A percentile compares a stretch with the other conserved stretches of the same genome.
These are phyloP conservation scores for Caenorhabditis inopinata DNA, from an alignment of 1,140 invertebrate genomes.

Conservation along the genomic window DNA sequence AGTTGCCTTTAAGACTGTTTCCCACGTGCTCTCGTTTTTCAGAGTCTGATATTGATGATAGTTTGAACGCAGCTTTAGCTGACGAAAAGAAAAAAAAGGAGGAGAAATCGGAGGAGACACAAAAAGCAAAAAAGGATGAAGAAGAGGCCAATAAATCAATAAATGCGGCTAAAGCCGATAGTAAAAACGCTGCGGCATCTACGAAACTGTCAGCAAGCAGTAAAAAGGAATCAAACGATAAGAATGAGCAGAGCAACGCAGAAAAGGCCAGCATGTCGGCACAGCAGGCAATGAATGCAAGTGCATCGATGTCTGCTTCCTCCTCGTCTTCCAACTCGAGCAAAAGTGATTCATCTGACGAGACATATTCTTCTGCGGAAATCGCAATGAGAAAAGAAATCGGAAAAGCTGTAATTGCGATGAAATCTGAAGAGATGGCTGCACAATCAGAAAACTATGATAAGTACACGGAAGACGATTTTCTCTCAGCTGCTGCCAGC, in stretches of 20 bases:
- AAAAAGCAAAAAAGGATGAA: slow-evolving; percentile 22
- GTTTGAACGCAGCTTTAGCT: not conserved
- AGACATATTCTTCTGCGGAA: not conserved
- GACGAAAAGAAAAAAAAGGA: slow-evolving; percentile 3
- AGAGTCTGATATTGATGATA: not conserved
- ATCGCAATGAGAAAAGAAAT: slow-evolving; percentile 17
- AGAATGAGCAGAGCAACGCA: not conserved
- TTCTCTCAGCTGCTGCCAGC: not conserved
- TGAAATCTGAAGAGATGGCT: slow-evolving; percentile 20
- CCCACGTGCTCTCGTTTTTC: too few relatives aligned
- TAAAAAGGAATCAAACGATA: not conserved
- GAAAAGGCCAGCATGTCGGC: not conserved
- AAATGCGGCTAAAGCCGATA: slow-evolving; percentile 7
- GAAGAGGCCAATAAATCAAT: not conserved
- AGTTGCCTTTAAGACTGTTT: too few relatives aligned
- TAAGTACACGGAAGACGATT: slow-evolving; percentile 10
- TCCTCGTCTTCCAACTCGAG: not conserved
- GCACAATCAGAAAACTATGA: slow-evolving; percentile 11
- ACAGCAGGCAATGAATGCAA: not conserved
- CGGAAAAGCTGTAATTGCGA: slow-evolving; percentile 5
- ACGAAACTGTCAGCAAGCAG: not conserved
- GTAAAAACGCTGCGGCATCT: not conserved
- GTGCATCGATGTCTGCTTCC: not conserved
- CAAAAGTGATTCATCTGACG: not conserved
- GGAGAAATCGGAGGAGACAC: not conserved